Percentiles rank a stretch among this genome's conserved stretches.
Evolutionary conservation across 2,888 invertebrate genomes (phyloP).

Genomic region (Fragum sueziense): DNA sequence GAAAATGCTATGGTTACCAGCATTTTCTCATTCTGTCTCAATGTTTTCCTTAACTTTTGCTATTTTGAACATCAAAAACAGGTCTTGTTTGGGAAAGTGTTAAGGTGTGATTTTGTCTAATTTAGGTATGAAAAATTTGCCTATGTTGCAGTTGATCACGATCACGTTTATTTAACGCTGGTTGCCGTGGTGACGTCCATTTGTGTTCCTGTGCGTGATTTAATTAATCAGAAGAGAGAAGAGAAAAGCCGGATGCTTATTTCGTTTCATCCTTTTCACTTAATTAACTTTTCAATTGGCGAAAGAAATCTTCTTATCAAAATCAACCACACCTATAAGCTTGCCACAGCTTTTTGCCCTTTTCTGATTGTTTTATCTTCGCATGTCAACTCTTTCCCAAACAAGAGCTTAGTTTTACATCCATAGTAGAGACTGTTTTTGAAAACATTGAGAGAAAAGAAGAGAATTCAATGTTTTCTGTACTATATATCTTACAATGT

Average conservation of each 20-base stretch:
- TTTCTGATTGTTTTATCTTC: neutral
- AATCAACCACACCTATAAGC: neutral
- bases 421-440: neutral
- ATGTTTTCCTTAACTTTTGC: no score
- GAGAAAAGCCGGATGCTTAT: neutral
- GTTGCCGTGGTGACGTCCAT: neutral
- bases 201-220: conserved; percentile 12
- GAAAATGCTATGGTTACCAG: no score
- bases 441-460: neutral
- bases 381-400: neutral
- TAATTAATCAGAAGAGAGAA: conserved; percentile 12
- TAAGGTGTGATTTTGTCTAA: neutral
- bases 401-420: neutral
- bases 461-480: no score
- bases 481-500: no score
- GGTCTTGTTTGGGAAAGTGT: no score
- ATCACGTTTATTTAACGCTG: conserved; percentile 6
- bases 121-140: neutral
- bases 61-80: no score
- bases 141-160: neutral
- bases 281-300: conserved; percentile 13
- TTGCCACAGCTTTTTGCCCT: neutral
- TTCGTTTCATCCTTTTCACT: conserved; percentile 4
- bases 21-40: no score
- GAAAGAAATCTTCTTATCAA: conserved; percentile 1